phyloP scores from a whole-genome alignment of 2,888 invertebrate genomes.

The Polietes domitor region DNA sequence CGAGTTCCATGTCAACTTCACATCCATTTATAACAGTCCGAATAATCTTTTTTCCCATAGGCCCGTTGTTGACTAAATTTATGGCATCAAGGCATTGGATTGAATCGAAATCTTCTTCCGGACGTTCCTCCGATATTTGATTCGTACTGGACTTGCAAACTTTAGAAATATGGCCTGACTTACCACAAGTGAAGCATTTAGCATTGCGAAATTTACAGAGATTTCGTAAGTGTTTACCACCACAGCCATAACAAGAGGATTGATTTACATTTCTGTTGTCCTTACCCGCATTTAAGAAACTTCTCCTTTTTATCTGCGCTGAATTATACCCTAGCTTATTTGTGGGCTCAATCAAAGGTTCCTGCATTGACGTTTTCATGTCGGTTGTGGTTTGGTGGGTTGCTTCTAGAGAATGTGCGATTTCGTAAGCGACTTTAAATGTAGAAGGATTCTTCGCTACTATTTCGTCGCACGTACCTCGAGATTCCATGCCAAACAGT shows the following conservation, averaged over 20 bases:
- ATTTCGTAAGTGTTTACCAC: background rate
- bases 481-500: constrained; percentile 55
- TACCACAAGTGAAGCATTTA: constrained; percentile 17
- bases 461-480: constrained; percentile 59
- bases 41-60: constrained; percentile 35
- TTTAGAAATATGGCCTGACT: constrained; percentile 27
- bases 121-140: constrained; percentile 16
- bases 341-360: constrained; percentile 19
- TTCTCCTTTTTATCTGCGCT: constrained; percentile 2
- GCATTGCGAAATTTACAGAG: constrained; percentile 31
- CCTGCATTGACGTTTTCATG: background rate
- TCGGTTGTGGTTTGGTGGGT: constrained; percentile 20
- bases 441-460: constrained; percentile 52
- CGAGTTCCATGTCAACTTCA: constrained; percentile 38
- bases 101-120: no score
- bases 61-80: background rate
- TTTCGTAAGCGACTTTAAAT: constrained; percentile 50
- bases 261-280: background rate
- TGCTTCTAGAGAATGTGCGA: constrained; percentile 21
- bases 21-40: constrained; percentile 24
- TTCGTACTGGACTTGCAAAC: constrained; percentile 17
- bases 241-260: background rate
- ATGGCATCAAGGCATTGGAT: no score
- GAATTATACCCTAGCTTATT: constrained; percentile 44
- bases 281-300: no score